phyloP scores from a whole-genome alignment of 2,113 vertebrate genomes.

The Ctenodactylus gundi region DNA sequence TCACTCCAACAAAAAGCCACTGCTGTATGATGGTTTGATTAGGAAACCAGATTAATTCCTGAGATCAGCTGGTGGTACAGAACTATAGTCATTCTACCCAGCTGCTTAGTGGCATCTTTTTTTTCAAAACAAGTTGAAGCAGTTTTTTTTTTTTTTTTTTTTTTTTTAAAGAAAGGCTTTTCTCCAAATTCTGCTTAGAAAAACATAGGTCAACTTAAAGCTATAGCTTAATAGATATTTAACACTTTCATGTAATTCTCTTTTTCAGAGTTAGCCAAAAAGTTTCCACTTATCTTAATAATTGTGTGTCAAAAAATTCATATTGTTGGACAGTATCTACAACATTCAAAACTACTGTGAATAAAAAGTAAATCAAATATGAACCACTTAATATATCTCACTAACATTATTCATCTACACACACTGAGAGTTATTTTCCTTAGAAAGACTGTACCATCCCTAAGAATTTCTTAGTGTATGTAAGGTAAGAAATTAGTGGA shows the following conservation, averaged over 20 bases:
- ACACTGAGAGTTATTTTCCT: neutral
- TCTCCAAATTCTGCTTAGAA: slow-evolving; percentile 24
- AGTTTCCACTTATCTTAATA: neutral
- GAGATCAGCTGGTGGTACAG: neutral
- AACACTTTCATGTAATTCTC: slow-evolving; percentile 1
- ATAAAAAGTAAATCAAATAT: neutral
- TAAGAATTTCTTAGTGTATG: neutral
- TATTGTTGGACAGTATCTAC: neutral
- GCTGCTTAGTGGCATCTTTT: neutral
- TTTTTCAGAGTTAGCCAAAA: slow-evolving; percentile 34
- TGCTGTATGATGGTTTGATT: neutral
- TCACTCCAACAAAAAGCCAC: too few relatives aligned
- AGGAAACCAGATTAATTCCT: slow-evolving; percentile 53
- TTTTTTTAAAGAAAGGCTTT: neutral
- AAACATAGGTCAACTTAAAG: slow-evolving; percentile 33
- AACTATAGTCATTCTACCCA: neutral
- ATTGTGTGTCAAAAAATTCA: slow-evolving; percentile 9
- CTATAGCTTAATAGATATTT: neutral
- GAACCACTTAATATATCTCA: neutral
- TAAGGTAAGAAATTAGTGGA: neutral
- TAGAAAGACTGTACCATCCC: neutral
- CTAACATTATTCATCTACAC: slow-evolving; percentile 7
- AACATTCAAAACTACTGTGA: neutral
- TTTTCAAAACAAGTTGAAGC: slow-evolving; percentile 7
- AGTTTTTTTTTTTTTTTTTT: slow-evolving; percentile 33